phyloP scores from a whole-genome alignment of 2,888 invertebrate genomes.

The Trichogramma dendrolimi region DNA sequence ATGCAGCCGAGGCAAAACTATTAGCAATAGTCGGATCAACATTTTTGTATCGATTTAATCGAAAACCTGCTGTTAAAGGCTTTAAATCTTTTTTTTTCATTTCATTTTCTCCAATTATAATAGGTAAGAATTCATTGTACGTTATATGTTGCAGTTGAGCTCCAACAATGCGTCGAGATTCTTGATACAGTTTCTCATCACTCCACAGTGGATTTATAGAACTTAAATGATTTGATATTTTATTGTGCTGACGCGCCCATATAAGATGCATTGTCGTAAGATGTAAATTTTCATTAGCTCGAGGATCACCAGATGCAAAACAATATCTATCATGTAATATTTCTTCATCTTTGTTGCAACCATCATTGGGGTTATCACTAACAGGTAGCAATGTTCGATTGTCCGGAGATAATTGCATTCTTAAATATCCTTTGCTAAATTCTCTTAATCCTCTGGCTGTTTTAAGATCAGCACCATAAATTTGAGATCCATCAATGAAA shows the following conservation, averaged over 20 bases:
- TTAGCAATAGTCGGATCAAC: slow-evolving; percentile 78
- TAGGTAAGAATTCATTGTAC: slow-evolving; percentile 76
- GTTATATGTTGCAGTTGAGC: slow-evolving; percentile 86
- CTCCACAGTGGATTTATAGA: slow-evolving; percentile 71
- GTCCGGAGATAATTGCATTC: slow-evolving; percentile 62
- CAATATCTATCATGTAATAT: slow-evolving; percentile 71
- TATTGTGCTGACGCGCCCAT: slow-evolving; percentile 83
- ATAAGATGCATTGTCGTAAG: slow-evolving; percentile 81
- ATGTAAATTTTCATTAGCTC: slow-evolving; percentile 83
- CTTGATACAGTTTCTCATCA: slow-evolving; percentile 75
- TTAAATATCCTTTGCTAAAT: slow-evolving; percentile 59
- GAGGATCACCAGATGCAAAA: slow-evolving; percentile 74
- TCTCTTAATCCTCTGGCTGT: slow-evolving; percentile 49
- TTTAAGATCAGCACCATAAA: slow-evolving; percentile 65
- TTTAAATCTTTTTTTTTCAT: slow-evolving; percentile 46
- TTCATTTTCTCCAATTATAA: slow-evolving; percentile 62
- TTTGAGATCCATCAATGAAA: slow-evolving; percentile 78
- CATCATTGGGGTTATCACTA: slow-evolving; percentile 68
- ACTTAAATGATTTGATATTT: slow-evolving; percentile 61
- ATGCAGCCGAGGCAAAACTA: slow-evolving; percentile 78
- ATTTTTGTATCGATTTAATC: slow-evolving; percentile 58
- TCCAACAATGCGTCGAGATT: slow-evolving; percentile 69
- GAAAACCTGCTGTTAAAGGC: slow-evolving; percentile 55
- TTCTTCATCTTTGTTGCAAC: slow-evolving; percentile 71
- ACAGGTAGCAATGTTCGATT: slow-evolving; percentile 68